Conservation (phyloP, 2,888 invertebrate genomes). For the Lithophane leautieri region DNA sequence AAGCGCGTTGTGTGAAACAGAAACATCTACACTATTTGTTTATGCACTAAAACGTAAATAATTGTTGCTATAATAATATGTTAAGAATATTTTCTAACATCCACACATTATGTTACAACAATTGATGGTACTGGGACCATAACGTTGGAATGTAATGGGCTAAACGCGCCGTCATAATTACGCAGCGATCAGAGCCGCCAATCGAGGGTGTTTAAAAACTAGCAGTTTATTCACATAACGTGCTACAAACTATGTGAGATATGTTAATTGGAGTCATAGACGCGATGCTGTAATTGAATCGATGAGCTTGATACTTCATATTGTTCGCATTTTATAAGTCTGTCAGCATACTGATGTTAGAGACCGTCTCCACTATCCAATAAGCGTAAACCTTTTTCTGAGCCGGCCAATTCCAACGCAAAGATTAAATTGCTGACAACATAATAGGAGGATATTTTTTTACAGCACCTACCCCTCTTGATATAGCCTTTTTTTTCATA, state of each 20-base stretch:
- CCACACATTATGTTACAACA: constrained; percentile 2
- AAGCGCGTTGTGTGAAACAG: constrained; percentile 48
- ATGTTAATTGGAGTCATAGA: constrained; percentile 51
- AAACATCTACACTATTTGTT: constrained; percentile 51
- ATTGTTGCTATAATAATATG: constrained; percentile 5
- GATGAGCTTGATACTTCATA: constrained; percentile 24
- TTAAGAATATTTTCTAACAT: constrained; percentile 6
- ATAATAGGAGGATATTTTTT: background rate
- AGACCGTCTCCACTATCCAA: constrained; percentile 11
- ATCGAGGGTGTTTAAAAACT: constrained; percentile 41
- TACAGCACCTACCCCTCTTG: background rate
- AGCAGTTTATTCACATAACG: constrained; percentile 49
- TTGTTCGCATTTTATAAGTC: constrained; percentile 25
- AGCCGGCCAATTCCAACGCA: background rate
- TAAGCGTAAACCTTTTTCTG: constrained; percentile 31
- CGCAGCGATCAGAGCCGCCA: constrained; percentile 31
- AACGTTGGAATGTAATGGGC: constrained; percentile 43
- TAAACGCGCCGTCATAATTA: constrained; percentile 40
- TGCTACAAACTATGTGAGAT: constrained; percentile 42
- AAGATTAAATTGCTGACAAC: background rate
- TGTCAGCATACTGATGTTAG: background rate
- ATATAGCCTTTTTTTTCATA: background rate
- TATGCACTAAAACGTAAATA: constrained; percentile 32
- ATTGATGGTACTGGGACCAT: constrained; percentile 27
- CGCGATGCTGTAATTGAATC: constrained; percentile 45